These are phyloP conservation scores for Hydra vulgaris DNA, from an alignment of 30 jellyfish, hydroid and myxozoan species.

Conservation along the genomic window DNA sequence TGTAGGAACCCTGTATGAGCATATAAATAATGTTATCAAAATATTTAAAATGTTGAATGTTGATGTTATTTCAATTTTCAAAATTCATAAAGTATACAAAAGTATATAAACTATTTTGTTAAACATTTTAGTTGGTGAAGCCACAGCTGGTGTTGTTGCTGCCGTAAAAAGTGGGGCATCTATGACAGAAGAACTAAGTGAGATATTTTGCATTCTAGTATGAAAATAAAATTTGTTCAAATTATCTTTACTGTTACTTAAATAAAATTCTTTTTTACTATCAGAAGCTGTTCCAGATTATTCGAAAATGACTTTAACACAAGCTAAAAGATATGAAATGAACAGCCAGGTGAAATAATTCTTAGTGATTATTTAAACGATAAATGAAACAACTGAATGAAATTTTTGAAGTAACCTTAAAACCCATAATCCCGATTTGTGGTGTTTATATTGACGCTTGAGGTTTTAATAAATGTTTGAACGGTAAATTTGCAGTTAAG, in stretches of 20 bases:
- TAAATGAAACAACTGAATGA: neutral
- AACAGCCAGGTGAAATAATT: slow-evolving; percentile 69
- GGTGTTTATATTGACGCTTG: too few species aligned
- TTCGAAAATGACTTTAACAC: slow-evolving; percentile 79
- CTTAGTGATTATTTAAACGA: neutral
- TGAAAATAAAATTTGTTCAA: neutral
- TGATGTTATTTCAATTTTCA: too few species aligned
- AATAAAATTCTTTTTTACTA: neutral
- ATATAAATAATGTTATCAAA: too few species aligned
- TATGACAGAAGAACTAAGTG: slow-evolving; percentile 87
- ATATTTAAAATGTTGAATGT: too few species aligned
- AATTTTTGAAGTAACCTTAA: too few species aligned
- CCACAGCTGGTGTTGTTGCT: slow-evolving; percentile 97
- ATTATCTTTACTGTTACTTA: neutral
- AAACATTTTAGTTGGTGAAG: slow-evolving; percentile 77
- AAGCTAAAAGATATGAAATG: slow-evolving; percentile 92
- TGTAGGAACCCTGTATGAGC: too few species aligned
- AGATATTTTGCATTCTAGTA: slow-evolving; percentile 1
- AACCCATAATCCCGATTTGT: too few species aligned
- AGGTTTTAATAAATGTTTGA: too few species aligned
- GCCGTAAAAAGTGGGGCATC: slow-evolving; percentile 95
- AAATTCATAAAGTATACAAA: too few species aligned
- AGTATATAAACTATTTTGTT: too few species aligned
- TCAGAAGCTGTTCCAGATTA: slow-evolving; percentile 94
- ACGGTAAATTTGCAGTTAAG: too few species aligned